Conservation (phyloP, 2,113 vertebrate genomes). For the Mesitornis unicolor region DNA sequence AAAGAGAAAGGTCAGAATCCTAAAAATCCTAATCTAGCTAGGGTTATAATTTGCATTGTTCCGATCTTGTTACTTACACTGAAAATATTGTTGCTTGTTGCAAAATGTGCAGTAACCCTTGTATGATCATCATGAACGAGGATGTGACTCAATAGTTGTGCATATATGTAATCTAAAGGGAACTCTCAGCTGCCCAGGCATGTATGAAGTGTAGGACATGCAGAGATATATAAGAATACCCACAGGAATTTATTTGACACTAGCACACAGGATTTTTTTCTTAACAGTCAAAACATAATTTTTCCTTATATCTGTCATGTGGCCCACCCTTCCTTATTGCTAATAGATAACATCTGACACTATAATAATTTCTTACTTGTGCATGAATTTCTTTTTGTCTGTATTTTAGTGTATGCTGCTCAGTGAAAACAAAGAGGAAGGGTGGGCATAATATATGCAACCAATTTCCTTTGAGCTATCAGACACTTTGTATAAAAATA, state of each 20-base stretch:
- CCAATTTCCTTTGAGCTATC: not conserved
- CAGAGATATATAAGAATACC: not conserved
- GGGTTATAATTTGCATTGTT: not conserved
- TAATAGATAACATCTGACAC: not conserved
- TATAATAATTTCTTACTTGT: not conserved
- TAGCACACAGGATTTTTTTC: not conserved
- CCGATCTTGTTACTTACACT: not conserved
- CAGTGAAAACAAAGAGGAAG: not conserved
- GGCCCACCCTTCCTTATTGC: not conserved
- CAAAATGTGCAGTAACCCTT: not conserved
- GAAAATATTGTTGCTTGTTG: not conserved
- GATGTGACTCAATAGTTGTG: not conserved
- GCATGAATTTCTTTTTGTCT: not conserved
- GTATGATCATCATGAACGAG: not conserved
- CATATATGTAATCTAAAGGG: not conserved
- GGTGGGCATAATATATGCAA: not conserved
- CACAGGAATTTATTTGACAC: not conserved
- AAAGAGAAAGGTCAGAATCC: not conserved
- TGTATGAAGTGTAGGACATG: not conserved
- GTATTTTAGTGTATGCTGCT: not conserved
- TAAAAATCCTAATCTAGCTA: not conserved
- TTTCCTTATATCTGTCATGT: not conserved
- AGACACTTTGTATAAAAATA: not conserved
- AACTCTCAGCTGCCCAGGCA: not conserved
- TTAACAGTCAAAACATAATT: not conserved